phyloP scores from a whole-genome alignment of 2,888 invertebrate genomes.

The Catocala fraxini region DNA sequence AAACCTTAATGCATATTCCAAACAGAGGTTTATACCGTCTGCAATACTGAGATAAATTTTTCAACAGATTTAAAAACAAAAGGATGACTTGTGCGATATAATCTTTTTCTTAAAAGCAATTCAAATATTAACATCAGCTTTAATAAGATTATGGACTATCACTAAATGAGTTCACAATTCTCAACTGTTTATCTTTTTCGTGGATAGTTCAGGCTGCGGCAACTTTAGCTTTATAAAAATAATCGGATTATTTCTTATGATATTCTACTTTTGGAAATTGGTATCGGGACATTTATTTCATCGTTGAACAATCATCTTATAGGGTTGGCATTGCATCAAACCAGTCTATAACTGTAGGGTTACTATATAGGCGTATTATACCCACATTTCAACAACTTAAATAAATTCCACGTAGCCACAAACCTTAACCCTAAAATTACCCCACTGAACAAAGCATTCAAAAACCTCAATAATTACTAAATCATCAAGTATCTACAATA shows the following conservation, averaged over 20 bases:
- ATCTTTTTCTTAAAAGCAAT: slow-evolving; percentile 30
- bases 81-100: slow-evolving; percentile 2
- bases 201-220: slow-evolving; percentile 10
- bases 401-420: too few species aligned
- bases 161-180: slow-evolving; percentile 21
- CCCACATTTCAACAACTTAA: too few species aligned
- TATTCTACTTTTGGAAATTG: not conserved
- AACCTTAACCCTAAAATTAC: too few species aligned
- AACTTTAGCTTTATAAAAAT: not conserved
- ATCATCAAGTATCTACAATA: too few species aligned
- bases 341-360: too few species aligned
- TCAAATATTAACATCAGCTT: slow-evolving; percentile 33
- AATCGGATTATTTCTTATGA: too few species aligned
- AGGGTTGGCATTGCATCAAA: too few species aligned
- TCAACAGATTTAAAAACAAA: slow-evolving; percentile 5
- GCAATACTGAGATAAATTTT: slow-evolving; percentile 7
- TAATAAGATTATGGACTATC: slow-evolving; percentile 35
- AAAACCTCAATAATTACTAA: too few species aligned
- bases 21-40: slow-evolving; percentile 1
- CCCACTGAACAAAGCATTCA: too few species aligned
- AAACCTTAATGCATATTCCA: slow-evolving; percentile 10
- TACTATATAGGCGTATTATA: too few species aligned
- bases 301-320: too few species aligned
- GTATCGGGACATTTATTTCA: too few species aligned
- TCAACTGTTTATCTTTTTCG: slow-evolving; percentile 28